Conservation (phyloP, 2,113 vertebrate genomes). For the Enhydra lutris region DNA sequence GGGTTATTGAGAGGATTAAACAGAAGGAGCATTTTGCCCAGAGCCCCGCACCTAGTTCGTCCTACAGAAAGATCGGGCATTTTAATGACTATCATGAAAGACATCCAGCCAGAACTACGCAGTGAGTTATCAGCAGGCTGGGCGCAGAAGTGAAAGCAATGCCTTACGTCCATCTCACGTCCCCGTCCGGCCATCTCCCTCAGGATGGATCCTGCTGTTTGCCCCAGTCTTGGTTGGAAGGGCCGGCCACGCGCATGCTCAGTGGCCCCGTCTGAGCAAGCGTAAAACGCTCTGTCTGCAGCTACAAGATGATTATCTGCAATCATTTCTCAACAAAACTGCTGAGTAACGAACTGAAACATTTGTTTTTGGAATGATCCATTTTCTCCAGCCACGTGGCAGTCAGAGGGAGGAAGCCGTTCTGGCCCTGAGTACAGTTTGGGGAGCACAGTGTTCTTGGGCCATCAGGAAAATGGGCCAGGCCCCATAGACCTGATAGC, state of each 20-base stretch:
- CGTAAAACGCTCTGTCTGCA: background rate
- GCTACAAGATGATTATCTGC: background rate
- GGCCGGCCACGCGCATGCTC: background rate
- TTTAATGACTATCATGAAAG: background rate
- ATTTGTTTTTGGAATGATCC: constrained; percentile 49
- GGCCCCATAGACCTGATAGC: background rate
- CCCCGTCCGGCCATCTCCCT: background rate
- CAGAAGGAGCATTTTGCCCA: background rate
- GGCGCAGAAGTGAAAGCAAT: background rate
- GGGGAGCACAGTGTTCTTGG: background rate
- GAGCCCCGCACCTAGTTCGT: background rate
- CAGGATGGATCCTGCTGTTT: background rate
- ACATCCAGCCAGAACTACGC: background rate
- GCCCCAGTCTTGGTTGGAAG: background rate
- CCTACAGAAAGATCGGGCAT: background rate
- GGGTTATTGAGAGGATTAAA: background rate
- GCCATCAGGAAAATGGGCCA: background rate
- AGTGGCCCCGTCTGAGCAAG: background rate
- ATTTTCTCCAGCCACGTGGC: background rate
- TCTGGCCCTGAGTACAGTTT: background rate
- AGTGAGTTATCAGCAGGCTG: background rate
- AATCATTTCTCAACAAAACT: constrained; percentile 39
- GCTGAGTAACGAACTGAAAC: constrained; percentile 54
- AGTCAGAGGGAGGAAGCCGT: background rate
- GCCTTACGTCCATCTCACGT: background rate